Base-by-base conservation (phyloP, 2,113 vertebrate species). In the Dissostichus mawsoni region DNA sequence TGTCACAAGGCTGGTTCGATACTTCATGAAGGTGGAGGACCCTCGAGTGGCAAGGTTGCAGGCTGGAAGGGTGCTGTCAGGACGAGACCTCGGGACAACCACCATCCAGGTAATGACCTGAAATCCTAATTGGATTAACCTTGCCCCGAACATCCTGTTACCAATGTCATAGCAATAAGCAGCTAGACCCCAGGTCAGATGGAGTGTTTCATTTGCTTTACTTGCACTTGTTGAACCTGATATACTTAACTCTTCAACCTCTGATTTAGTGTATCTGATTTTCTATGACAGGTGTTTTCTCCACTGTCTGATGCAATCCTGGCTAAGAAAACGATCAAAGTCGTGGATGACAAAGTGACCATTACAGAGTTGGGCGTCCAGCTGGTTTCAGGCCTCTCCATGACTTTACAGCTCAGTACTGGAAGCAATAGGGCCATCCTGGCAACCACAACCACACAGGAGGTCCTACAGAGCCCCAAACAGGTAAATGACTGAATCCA, bases 21-120 rank as follows among this genome's bases (percentile, higher is more conserved):
- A 96, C 93, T 99, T 97, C 94, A 93, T 97, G 94, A 97, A 97
- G 91, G 96, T 99, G 90, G 98, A 98, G 83, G 96, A 98, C 81
- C 94, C 97, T 7, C 89, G 95, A 12, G 93, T 99, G 0, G 97
- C 96, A 33, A 92, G 70, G 76, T 93, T 99, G 5, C 95, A 96
- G 58, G 96, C 93, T 0, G 97, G 96, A 4, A 96, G 95, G 66
- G 90, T 97, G 11, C 93, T 99, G 86, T 91, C 95, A 0, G 98
- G 98, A n/a, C 95, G 96, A 80, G 96, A 98, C 74, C 92, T 97
- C 0, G 97, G 97, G 11, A 97, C 96, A 92, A 98, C 97, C 1
- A 95, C 94, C 0, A 91, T 99, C 17, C 97, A 99, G 97, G 97
- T 98, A 90, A 48, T 67, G 44, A 41, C 56, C 36, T 64, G 3